Conservation (phyloP, 2,888 invertebrate genomes). For the Coleophora deauratella region DNA sequence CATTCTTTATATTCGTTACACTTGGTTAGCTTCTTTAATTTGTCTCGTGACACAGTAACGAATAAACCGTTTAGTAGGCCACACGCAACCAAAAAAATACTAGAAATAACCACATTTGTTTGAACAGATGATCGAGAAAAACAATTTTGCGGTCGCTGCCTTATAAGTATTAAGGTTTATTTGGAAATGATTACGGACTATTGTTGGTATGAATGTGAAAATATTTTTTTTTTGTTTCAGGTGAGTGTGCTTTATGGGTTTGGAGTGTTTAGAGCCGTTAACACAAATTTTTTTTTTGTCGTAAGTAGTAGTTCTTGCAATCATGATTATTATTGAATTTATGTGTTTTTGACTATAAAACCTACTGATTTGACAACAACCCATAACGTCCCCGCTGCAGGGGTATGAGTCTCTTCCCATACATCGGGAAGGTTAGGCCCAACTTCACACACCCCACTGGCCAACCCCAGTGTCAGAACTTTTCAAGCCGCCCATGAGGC, state of each 20-base stretch:
- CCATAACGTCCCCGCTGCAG: too few species aligned
- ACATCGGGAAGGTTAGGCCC: too few species aligned
- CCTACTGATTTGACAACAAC: too few species aligned
- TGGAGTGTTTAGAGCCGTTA: constrained; percentile 10
- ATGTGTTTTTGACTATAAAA: too few species aligned
- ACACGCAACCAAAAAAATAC: constrained; percentile 26
- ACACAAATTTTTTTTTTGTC: constrained; percentile 1
- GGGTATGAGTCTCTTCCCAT: too few species aligned
- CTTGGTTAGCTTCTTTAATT: too few species aligned
- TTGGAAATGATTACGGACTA: constrained; percentile 25
- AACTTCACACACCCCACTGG: too few species aligned
- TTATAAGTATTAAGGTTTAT: constrained; percentile 27
- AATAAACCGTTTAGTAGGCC: constrained; percentile 35
- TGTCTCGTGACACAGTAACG: constrained; percentile 15
- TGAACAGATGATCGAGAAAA: constrained; percentile 41
- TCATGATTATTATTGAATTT: too few species aligned
- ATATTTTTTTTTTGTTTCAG: constrained; percentile 46
- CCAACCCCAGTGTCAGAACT: too few species aligned
- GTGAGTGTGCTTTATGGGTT: constrained; percentile 34
- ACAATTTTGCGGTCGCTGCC: constrained; percentile 38
- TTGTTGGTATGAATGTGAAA: constrained; percentile 20
- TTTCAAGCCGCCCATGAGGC: too few species aligned
- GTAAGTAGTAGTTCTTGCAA: too few species aligned
- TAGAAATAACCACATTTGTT: constrained; percentile 23
- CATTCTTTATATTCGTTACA: too few species aligned